Evolutionary conservation across 2,888 invertebrate genomes (phyloP).

Genomic region (Cosmorhoe ocellata): DNA sequence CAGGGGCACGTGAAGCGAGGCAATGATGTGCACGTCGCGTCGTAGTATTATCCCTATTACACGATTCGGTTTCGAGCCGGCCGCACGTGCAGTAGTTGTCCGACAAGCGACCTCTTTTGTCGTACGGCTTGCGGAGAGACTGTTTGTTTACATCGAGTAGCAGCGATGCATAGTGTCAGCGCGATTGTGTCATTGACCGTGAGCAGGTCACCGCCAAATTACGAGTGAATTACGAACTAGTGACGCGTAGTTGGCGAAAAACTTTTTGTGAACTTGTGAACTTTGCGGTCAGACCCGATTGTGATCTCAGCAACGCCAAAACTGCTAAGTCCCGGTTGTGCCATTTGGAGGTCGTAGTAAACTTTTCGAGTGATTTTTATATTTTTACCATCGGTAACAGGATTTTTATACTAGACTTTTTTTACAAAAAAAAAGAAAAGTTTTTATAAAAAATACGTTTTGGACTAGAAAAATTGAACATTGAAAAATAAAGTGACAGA

Average conservation of each 20-base stretch:
- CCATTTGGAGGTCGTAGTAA: slow-evolving; percentile 59
- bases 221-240: slow-evolving; percentile 72
- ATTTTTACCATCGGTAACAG: slow-evolving; percentile 33
- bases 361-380: slow-evolving; percentile 46
- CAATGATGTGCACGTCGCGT: slow-evolving; percentile 78
- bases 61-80: slow-evolving; percentile 74
- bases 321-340: slow-evolving; percentile 52
- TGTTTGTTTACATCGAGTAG: slow-evolving; percentile 76
- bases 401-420: slow-evolving; percentile 40
- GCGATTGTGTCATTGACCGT: slow-evolving; percentile 77
- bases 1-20: slow-evolving; percentile 62
- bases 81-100: slow-evolving; percentile 76
- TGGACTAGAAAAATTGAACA: slow-evolving; percentile 13
- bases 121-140: slow-evolving; percentile 66
- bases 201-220: slow-evolving; percentile 66
- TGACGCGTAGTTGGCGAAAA: slow-evolving; percentile 60
- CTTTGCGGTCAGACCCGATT: slow-evolving; percentile 48
- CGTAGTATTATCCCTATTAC: slow-evolving; percentile 80
- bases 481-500: slow-evolving; percentile 27
- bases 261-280: slow-evolving; percentile 73
- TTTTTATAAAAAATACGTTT: slow-evolving; percentile 19
- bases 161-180: slow-evolving; percentile 74
- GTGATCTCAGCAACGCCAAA: slow-evolving; percentile 46
- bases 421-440: slow-evolving; percentile 17
- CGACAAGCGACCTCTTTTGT: slow-evolving; percentile 68